These are phyloP conservation scores for Rhea americana DNA, from an alignment of 2,113 vertebrate species.

Conservation along the genomic window DNA sequence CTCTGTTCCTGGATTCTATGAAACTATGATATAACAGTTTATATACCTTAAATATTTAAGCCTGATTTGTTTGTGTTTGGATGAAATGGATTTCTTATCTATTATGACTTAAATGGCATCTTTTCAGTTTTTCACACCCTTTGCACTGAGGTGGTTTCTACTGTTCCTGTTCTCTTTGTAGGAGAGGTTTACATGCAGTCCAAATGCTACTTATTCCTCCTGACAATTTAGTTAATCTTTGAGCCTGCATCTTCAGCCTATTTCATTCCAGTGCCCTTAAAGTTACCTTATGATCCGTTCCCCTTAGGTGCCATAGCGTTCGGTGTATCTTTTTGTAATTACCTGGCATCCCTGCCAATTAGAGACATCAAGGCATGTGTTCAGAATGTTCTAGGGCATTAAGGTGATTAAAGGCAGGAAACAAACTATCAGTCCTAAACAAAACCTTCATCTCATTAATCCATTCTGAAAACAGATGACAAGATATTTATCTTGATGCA, in stretches of 20 bases:
- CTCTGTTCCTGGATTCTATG: background rate
- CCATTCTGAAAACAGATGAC: background rate
- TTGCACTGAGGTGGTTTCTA: rapidly evolving
- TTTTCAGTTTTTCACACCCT: background rate
- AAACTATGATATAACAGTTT: background rate
- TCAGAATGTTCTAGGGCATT: slow-evolving; percentile 41
- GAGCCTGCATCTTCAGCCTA: background rate
- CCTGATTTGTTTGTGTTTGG: background rate
- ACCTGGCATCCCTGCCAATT: background rate
- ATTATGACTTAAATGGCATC: background rate
- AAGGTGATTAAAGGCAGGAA: slow-evolving; percentile 21
- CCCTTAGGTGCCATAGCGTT: background rate
- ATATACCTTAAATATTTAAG: background rate
- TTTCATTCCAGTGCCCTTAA: background rate
- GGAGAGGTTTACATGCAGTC: background rate
- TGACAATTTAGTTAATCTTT: background rate
- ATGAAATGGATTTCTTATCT: background rate
- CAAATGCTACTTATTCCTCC: background rate
- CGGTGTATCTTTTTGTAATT: background rate
- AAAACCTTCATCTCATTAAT: background rate
- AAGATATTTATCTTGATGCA: background rate
- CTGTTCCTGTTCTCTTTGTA: background rate
- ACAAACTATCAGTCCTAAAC: background rate
- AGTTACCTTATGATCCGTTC: background rate
- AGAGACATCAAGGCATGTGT: background rate